phyloP scores from a whole-genome alignment of 53 echinoderm and acorn worm species.

The Luidia sarsii region DNA sequence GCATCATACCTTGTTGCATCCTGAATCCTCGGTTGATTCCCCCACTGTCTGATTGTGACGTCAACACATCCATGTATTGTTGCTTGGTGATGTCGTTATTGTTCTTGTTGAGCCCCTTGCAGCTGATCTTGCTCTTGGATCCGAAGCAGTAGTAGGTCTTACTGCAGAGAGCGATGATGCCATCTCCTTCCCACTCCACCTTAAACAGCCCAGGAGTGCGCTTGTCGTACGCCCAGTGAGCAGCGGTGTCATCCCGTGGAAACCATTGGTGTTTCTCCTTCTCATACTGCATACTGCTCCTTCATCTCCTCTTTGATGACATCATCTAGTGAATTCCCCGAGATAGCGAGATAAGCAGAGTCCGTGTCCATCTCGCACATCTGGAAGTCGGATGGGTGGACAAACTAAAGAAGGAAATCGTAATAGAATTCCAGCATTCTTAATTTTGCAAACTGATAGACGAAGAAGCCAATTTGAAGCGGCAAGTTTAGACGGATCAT shows the following conservation, averaged over 20 bases:
- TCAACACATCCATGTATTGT: slow-evolving; percentile 32
- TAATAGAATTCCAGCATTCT: slow-evolving; percentile 40
- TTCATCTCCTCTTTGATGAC: slow-evolving; percentile 32
- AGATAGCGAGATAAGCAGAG: slow-evolving; percentile 43
- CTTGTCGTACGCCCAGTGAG: slow-evolving; percentile 36
- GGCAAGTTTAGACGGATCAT: background rate
- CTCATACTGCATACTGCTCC: slow-evolving; percentile 38
- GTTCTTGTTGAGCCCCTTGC: slow-evolving; percentile 45
- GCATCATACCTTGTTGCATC: background rate
- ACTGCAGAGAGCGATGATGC: too few relatives aligned
- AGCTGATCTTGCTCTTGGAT: slow-evolving; percentile 22
- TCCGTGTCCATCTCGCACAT: slow-evolving; percentile 63
- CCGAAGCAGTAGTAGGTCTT: slow-evolving; percentile 63
- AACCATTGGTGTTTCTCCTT: slow-evolving; percentile 59
- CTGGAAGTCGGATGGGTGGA: slow-evolving; percentile 16
- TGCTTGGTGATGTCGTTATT: slow-evolving; percentile 36
- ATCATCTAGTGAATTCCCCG: slow-evolving; percentile 22
- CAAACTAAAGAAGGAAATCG: slow-evolving; percentile 7
- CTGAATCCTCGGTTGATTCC: slow-evolving; percentile 17
- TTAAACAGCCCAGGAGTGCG: slow-evolving; percentile 68
- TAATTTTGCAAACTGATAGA: slow-evolving; percentile 21
- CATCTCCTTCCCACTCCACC: slow-evolving; percentile 75
- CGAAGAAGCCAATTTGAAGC: slow-evolving; percentile 9
- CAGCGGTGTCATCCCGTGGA: slow-evolving; percentile 33
- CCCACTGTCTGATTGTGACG: background rate